Evolutionary conservation across 2,113 vertebrate species (phyloP).

Genomic region (Azemiops feae): DNA sequence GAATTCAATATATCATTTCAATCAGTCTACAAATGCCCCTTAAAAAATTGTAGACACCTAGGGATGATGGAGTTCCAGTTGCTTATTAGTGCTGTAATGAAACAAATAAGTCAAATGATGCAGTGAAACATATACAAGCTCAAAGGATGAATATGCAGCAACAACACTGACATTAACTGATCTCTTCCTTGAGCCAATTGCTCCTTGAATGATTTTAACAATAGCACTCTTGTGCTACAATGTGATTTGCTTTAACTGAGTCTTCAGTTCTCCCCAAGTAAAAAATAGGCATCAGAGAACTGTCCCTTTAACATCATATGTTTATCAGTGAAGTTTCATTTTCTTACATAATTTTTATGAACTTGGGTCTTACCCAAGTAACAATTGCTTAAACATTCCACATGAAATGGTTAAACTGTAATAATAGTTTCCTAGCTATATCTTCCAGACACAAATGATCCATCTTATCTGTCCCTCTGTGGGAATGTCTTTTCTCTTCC

Average conservation of each 20-base stretch:
- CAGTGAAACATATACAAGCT: neutral
- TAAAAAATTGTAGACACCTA: neutral
- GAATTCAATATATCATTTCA: neutral
- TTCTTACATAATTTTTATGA: neutral
- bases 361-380: neutral
- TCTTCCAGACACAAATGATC: constrained; percentile 30
- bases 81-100: neutral
- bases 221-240: neutral
- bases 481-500: constrained; percentile 41
- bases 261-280: neutral
- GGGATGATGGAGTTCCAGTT: neutral
- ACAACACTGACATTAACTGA: neutral
- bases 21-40: neutral
- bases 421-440: constrained; percentile 7
- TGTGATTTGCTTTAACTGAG: neutral
- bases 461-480: constrained; percentile 33
- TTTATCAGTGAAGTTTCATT: neutral
- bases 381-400: constrained; percentile 27
- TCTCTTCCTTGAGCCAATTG: neutral
- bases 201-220: neutral
- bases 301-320: neutral
- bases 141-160: neutral
- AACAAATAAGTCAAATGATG: neutral
- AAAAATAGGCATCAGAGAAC: neutral
- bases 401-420: constrained; percentile 27